These are phyloP conservation scores for Marcusenius ussheri DNA, from an alignment of 2,113 vertebrate species.

Conservation along the genomic window DNA sequence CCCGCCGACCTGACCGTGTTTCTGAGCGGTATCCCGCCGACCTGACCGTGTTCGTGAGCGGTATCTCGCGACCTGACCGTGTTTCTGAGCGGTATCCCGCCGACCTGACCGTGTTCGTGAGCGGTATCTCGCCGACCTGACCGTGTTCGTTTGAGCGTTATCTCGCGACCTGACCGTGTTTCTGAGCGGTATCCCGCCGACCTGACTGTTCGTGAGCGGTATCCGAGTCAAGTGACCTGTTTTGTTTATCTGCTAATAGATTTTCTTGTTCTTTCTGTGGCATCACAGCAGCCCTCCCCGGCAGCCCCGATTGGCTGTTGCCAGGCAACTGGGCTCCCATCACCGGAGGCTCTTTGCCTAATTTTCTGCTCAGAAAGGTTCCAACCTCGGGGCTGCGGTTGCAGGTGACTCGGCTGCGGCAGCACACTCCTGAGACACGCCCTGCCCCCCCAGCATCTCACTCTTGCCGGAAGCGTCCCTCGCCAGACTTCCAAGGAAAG, in stretches of 20 bases:
- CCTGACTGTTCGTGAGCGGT: background rate
- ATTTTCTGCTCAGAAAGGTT: conserved; percentile 15
- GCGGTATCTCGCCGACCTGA: background rate
- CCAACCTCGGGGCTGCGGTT: background rate
- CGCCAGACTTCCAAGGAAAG: background rate
- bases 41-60: background rate
- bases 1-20: background rate
- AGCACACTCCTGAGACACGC: background rate
- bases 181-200: background rate
- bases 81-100: background rate
- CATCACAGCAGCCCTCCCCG: conserved; percentile 2
- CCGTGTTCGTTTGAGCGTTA: background rate
- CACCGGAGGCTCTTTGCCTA: conserved; percentile 18
- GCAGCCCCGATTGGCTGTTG: conserved; percentile 11
- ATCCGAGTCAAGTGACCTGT: background rate
- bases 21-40: background rate
- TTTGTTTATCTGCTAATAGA: conserved; percentile 17
- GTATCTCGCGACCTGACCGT: background rate
- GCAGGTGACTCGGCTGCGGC: background rate
- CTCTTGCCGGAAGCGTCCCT: background rate
- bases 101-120: too few relatives aligned
- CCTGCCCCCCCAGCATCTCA: background rate
- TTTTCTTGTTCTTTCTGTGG: background rate
- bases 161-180: background rate
- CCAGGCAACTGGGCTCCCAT: conserved; percentile 13